Conservation (phyloP, 2,888 invertebrate genomes). For the Orchestes rusci region DNA sequence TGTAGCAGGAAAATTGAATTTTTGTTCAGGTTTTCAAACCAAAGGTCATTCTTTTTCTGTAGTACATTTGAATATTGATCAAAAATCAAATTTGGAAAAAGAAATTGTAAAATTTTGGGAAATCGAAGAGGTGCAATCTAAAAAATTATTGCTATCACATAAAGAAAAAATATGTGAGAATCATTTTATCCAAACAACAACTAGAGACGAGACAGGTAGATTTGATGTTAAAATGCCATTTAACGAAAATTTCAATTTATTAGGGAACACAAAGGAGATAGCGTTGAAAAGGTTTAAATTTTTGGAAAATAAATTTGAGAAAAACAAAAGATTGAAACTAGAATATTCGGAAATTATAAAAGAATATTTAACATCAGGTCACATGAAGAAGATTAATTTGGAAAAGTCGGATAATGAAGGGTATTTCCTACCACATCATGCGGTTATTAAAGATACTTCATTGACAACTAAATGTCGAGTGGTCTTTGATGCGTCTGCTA, state of each 20-base stretch:
- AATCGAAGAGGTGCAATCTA: slow-evolving; percentile 14
- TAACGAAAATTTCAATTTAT: slow-evolving; percentile 6
- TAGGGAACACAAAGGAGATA: slow-evolving; percentile 12
- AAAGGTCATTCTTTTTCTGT: too few relatives aligned
- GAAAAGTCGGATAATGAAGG: slow-evolving; percentile 1
- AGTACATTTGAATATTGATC: too few relatives aligned
- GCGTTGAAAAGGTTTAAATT: slow-evolving; percentile 5
- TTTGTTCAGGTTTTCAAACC: too few relatives aligned
- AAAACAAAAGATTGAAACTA: slow-evolving; percentile 14
- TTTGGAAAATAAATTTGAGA: slow-evolving; percentile 17
- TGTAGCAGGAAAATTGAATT: slow-evolving; percentile 12
- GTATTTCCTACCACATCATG: slow-evolving; percentile 6
- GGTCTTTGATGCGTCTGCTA: slow-evolving; percentile 28
- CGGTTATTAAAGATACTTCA: slow-evolving; percentile 3
- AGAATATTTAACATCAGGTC: slow-evolving; percentile 18
- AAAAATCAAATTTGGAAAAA: slow-evolving; percentile 4
- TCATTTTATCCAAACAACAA: slow-evolving; percentile 10
- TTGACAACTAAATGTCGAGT: slow-evolving; percentile 17
- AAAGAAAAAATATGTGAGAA: slow-evolving; percentile 25
- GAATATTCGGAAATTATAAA: slow-evolving; percentile 17
- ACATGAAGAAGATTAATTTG: slow-evolving; percentile 14
- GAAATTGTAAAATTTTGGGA: slow-evolving; percentile 6
- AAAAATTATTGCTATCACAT: slow-evolving; percentile 9
- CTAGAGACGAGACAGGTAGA: neutral
- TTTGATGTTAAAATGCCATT: slow-evolving; percentile 20